phyloP scores from a whole-genome alignment of 2,113 vertebrate genomes.

The Lycaon pictus region DNA sequence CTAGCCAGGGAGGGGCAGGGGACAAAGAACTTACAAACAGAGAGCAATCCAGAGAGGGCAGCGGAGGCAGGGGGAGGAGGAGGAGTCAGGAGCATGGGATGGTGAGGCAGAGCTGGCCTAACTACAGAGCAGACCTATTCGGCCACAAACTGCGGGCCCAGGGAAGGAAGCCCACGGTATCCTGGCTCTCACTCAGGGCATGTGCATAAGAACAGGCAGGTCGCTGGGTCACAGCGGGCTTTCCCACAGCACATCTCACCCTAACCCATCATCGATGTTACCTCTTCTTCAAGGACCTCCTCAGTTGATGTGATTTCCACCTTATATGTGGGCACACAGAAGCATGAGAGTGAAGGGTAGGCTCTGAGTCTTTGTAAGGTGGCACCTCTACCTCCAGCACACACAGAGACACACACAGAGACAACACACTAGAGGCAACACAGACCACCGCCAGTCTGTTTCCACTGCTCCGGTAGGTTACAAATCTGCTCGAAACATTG shows the following conservation, averaged over 20 bases:
- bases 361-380: neutral
- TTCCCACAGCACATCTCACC: neutral
- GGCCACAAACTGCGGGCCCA: accelerated
- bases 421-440: too few species aligned
- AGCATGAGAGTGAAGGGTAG: neutral
- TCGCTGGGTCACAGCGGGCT: neutral
- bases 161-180: neutral
- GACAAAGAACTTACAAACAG: neutral
- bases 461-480: neutral
- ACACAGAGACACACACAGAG: neutral
- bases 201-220: neutral
- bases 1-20: neutral
- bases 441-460: neutral
- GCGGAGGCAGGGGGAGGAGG: neutral
- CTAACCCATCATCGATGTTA: neutral
- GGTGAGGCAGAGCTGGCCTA: neutral
- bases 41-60: neutral
- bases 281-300: neutral
- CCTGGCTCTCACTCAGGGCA: neutral
- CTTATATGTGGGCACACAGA: neutral
- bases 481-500: neutral
- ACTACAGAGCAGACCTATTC: neutral
- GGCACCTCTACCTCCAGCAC: neutral
- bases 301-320: neutral
- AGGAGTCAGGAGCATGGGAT: too few species aligned